These are phyloP conservation scores for Polyodon spathula DNA, from an alignment of 2,113 vertebrate genomes.

Conservation along the genomic window DNA sequence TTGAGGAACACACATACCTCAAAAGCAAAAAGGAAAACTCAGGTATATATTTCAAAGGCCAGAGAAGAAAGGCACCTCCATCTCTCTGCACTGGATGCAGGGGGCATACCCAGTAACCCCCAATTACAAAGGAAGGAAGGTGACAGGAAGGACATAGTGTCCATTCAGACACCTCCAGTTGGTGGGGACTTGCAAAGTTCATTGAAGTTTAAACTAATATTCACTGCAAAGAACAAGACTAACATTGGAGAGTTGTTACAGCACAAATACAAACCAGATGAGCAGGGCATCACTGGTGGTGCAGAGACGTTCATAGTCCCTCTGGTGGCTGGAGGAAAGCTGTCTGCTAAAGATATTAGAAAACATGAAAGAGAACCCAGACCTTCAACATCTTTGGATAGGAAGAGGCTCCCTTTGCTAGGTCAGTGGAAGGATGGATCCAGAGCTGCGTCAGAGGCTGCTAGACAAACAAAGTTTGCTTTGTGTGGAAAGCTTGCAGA, in stretches of 20 bases:
- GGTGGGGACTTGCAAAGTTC: slow-evolving; percentile 21
- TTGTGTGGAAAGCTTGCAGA: slow-evolving; percentile 39
- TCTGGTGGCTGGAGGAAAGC: slow-evolving; percentile 28
- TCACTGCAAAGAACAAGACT: neutral
- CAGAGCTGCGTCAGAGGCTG: neutral
- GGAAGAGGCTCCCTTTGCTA: neutral
- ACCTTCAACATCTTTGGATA: neutral
- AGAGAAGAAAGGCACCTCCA: too few species aligned
- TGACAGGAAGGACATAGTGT: slow-evolving; percentile 16
- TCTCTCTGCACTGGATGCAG: too few species aligned
- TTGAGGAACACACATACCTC: neutral
- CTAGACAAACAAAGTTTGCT: neutral
- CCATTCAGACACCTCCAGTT: slow-evolving; percentile 24
- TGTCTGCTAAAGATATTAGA: slow-evolving; percentile 13
- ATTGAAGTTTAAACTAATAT: slow-evolving; percentile 4
- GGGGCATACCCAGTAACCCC: too few species aligned
- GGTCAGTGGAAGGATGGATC: slow-evolving; percentile 5
- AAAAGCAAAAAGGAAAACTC: too few species aligned
- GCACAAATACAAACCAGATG: slow-evolving; percentile 24
- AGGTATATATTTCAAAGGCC: too few species aligned
- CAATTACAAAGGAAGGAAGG: slow-evolving; percentile 19
- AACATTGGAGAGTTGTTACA: slow-evolving; percentile 14
- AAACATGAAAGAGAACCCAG: slow-evolving; percentile 18
- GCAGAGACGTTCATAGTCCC: slow-evolving; percentile 16
- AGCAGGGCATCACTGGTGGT: slow-evolving; percentile 19